A percentile compares a stretch with the other conserved stretches of the same genome.
These are phyloP conservation scores for Rostratula benghalensis DNA, from an alignment of 2,113 vertebrate genomes.

Conservation along the genomic window DNA sequence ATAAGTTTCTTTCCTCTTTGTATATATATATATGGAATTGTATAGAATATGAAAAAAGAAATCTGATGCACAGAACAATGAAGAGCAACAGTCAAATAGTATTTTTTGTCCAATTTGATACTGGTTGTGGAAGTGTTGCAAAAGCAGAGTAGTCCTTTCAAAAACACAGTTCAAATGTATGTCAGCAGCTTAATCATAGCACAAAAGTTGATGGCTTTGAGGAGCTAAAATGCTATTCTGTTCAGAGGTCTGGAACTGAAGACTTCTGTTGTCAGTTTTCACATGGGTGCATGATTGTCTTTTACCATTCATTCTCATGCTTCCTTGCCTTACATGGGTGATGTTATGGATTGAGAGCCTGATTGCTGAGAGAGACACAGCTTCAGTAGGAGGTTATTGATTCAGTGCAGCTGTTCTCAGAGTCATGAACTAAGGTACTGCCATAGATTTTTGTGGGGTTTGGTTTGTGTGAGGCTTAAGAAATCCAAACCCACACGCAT, in stretches of 20 bases:
- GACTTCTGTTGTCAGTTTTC: not conserved
- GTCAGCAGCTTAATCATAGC: not conserved
- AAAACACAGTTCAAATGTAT: not conserved
- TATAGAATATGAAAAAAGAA: not conserved
- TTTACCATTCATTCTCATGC: not conserved
- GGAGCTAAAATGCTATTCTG: not conserved
- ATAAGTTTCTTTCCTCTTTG: not conserved
- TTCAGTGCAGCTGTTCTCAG: not conserved
- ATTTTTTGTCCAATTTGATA: not conserved
- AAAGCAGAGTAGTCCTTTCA: not conserved
- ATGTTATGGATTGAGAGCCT: not conserved
- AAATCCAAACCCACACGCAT: not conserved
- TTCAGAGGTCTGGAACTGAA: not conserved
- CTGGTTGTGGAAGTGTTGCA: not conserved
- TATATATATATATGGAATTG: not conserved
- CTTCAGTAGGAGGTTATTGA: not conserved
- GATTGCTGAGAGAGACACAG: not conserved
- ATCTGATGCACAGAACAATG: not conserved
- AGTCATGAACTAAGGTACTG: not conserved
- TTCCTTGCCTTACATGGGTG: not conserved
- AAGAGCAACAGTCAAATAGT: not conserved
- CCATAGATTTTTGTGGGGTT: not conserved
- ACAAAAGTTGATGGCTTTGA: not conserved
- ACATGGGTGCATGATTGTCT: not conserved
- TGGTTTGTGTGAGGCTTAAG: not conserved